phyloP scores from a whole-genome alignment of 1,140 invertebrate genomes.

The Thaumatotibia leucotreta region DNA sequence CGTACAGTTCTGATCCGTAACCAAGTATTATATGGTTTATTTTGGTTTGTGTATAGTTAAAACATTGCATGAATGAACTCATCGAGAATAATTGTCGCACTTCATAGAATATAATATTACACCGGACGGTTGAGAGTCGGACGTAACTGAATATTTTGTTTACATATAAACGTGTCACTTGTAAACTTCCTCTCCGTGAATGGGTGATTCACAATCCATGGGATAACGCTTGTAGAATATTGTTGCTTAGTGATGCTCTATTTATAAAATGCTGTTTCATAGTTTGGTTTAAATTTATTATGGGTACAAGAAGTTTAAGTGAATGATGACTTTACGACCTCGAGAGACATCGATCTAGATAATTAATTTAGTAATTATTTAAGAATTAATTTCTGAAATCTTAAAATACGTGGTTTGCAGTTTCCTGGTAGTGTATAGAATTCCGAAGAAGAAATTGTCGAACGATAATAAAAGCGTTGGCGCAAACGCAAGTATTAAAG shows the following conservation, averaged over 20 bases:
- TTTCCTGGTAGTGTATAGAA: background rate
- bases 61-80: slow-evolving; percentile 33
- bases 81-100: slow-evolving; percentile 20
- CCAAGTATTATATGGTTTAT: background rate
- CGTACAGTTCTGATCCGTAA: background rate
- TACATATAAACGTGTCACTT: slow-evolving; percentile 27
- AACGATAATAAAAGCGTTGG: slow-evolving; percentile 59
- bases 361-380: background rate
- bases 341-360: no score
- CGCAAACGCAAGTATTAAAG: slow-evolving; percentile 55
- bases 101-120: slow-evolving; percentile 12
- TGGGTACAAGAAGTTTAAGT: no score
- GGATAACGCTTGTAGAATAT: slow-evolving; percentile 16
- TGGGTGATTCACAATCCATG: slow-evolving; percentile 38
- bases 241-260: background rate
- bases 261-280: slow-evolving; percentile 3
- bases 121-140: slow-evolving; percentile 18
- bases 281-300: background rate
- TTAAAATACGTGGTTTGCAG: background rate
- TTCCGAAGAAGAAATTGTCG: slow-evolving; percentile 36
- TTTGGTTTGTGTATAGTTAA: background rate
- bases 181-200: slow-evolving; percentile 32
- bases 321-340: no score
- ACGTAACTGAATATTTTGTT: slow-evolving; percentile 25
- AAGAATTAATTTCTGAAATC: background rate